Conservation (phyloP, 2,888 invertebrate genomes). For the Anoplius nigerrimus region DNA sequence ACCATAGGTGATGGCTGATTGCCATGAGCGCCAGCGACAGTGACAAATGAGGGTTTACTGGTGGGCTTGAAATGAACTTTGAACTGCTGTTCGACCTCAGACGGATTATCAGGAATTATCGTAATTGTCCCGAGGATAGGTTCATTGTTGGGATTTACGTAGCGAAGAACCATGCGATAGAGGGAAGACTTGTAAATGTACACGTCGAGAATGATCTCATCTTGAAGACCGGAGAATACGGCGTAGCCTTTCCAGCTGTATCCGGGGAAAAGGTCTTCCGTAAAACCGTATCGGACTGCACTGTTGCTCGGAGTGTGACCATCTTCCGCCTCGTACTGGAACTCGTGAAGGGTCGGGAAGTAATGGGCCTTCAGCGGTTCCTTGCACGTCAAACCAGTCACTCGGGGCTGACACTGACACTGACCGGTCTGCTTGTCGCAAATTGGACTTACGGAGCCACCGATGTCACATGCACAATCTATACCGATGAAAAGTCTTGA, state of each 20-base stretch:
- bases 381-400: slow-evolving; percentile 91
- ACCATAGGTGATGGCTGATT: slow-evolving; percentile 90
- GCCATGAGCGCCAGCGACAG: slow-evolving; percentile 86
- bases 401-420: slow-evolving; percentile 93
- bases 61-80: slow-evolving; percentile 86
- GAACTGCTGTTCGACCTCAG: slow-evolving; percentile 86
- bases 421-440: slow-evolving; percentile 93
- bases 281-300: slow-evolving; percentile 86
- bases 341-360: slow-evolving; percentile 95
- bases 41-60: slow-evolving; percentile 84
- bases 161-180: slow-evolving; percentile 85
- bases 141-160: slow-evolving; percentile 88
- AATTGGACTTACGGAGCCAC: slow-evolving; percentile 90
- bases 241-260: slow-evolving; percentile 99
- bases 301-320: slow-evolving; percentile 84
- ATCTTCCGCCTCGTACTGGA: slow-evolving; percentile 94
- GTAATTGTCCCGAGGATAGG: slow-evolving; percentile 86
- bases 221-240: slow-evolving; percentile 89
- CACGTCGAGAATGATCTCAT: slow-evolving; percentile 91
- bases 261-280: slow-evolving; percentile 87
- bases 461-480: slow-evolving; percentile 97
- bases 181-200: slow-evolving; percentile 88
- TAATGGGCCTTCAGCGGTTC: slow-evolving; percentile 93
- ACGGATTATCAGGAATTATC: slow-evolving; percentile 87
- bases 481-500: not conserved